Evolutionary conservation across 2,113 vertebrate genomes (phyloP).

Genomic region (Thamnophis sirtalis): DNA sequence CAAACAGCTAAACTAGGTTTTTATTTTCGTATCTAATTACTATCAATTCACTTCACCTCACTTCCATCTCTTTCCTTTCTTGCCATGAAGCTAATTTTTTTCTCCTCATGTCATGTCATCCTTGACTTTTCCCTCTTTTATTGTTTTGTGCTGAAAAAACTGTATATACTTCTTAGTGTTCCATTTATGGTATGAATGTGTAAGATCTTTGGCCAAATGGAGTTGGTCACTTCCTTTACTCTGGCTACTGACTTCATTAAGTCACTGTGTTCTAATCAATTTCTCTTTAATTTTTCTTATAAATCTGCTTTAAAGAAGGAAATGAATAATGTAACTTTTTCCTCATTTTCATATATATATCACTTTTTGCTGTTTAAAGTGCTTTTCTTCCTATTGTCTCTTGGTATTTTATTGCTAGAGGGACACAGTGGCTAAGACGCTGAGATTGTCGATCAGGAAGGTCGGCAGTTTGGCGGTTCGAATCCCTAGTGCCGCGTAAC

Average conservation of each 20-base stretch:
- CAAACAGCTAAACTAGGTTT: not conserved
- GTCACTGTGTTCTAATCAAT: not conserved
- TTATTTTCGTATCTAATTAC: not conserved
- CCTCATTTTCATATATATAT: no score
- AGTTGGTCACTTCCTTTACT: not conserved
- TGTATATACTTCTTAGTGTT: not conserved
- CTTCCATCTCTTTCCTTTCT: not conserved
- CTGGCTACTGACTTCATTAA: not conserved
- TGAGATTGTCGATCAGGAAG: no score
- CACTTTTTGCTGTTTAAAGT: not conserved
- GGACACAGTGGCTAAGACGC: no score
- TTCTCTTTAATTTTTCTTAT: not conserved
- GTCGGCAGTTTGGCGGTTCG: no score
- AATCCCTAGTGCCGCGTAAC: no score
- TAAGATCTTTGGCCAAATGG: not conserved
- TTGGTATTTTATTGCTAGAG: not conserved
- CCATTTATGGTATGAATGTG: not conserved
- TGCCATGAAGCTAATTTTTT: not conserved
- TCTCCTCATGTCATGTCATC: not conserved
- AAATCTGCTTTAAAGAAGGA: not conserved
- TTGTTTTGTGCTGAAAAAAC: not conserved
- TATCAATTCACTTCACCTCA: not conserved
- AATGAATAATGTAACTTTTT: not conserved
- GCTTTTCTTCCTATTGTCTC: no score
- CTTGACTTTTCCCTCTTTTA: not conserved